Percentiles rank a stretch among this genome's conserved stretches.
Conservation (phyloP, 2,113 vertebrate species). For the Aix galericulata region DNA sequence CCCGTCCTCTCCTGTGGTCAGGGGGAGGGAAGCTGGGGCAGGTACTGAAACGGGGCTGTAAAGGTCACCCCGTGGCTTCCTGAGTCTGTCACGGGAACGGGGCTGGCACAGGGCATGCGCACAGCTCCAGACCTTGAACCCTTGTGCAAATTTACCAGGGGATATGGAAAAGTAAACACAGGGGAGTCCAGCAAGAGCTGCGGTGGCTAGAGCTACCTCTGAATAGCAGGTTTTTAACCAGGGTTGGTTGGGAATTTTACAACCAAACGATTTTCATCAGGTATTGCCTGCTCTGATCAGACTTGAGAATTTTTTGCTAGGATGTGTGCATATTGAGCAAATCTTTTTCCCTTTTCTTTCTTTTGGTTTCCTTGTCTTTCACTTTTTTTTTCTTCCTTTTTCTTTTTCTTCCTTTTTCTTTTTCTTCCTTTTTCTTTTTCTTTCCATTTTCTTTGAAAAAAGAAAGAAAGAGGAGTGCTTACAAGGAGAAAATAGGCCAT, state of each 20-base stretch:
- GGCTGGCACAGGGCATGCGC: neutral
- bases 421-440: neutral
- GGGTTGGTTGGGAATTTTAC: neutral
- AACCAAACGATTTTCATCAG: neutral
- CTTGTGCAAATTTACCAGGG: constrained; percentile 49
- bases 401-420: neutral
- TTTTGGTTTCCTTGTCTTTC: neutral
- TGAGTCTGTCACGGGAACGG: neutral
- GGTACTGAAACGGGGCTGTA: neutral
- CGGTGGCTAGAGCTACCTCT: neutral
- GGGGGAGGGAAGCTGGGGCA: neutral
- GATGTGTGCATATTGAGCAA: neutral
- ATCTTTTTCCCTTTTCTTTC: neutral
- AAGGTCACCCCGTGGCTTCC: neutral
- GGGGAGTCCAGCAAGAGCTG: neutral
- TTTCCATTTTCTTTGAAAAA: neutral
- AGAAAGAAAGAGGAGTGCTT: neutral
- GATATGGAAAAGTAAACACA: constrained; percentile 44
- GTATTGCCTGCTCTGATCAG: neutral
- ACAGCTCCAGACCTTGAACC: constrained; percentile 19
- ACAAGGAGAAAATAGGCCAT: neutral
- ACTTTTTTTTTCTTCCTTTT: neutral
- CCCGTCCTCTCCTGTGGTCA: rapidly evolving
- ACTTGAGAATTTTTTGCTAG: neutral
- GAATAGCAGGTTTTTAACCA: neutral